Evolutionary conservation across 2,888 invertebrate species (phyloP).

Genomic region (Notocelia uddmanniana): DNA sequence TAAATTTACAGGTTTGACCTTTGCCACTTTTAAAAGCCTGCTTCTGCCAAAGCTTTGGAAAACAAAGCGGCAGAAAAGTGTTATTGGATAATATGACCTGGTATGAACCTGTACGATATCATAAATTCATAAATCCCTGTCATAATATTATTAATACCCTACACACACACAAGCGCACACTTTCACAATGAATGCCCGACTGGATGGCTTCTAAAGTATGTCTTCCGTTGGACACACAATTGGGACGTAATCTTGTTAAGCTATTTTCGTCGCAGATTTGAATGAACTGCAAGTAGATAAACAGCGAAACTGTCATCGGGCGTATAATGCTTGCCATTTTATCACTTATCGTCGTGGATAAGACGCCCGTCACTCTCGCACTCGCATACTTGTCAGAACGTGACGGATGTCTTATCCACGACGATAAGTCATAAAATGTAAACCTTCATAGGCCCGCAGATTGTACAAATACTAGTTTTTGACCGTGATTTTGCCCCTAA

Average conservation of each 20-base stretch:
- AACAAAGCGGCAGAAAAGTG: background rate
- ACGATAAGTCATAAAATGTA: too few relatives aligned
- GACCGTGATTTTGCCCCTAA: too few relatives aligned
- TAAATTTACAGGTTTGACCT: too few relatives aligned
- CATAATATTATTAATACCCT: background rate
- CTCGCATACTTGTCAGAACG: too few relatives aligned
- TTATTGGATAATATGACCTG: background rate
- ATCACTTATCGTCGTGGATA: too few relatives aligned
- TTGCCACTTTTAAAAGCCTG: too few relatives aligned
- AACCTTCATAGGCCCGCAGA: too few relatives aligned
- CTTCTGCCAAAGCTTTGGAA: too few relatives aligned
- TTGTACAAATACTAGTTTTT: too few relatives aligned
- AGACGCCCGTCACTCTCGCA: too few relatives aligned
- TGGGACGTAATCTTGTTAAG: conserved; percentile 35
- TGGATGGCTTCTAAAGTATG: conserved; percentile 28
- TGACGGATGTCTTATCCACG: too few relatives aligned
- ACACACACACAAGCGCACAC: conserved; percentile 37
- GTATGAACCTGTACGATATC: background rate
- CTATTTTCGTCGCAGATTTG: conserved; percentile 28
- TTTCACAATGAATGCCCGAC: conserved; percentile 36
- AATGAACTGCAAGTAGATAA: background rate
- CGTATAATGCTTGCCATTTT: too few relatives aligned
- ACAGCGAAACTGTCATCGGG: background rate
- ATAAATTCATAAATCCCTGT: background rate
- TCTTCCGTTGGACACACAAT: conserved; percentile 38